These are phyloP conservation scores for Vespertilio murinus DNA, from an alignment of 2,797 vertebrate species.

Conservation along the genomic window DNA sequence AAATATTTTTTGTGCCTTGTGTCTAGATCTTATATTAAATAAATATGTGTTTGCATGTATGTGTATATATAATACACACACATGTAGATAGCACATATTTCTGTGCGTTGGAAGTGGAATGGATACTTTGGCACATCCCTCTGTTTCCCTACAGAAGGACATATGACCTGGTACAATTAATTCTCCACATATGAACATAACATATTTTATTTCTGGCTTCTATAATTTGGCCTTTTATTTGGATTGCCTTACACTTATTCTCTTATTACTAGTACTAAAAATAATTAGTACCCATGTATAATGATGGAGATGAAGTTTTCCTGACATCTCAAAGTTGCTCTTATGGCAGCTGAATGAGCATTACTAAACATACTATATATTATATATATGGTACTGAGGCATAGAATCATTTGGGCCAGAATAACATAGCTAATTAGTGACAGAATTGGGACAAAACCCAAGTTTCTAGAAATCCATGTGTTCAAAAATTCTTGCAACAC, in stretches of 20 bases:
- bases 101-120: not conserved
- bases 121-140: not conserved
- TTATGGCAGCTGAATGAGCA: not conserved
- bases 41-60: not conserved
- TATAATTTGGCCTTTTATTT: not conserved
- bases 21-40: not conserved
- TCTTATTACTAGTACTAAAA: slow-evolving; percentile 17
- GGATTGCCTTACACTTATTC: not conserved
- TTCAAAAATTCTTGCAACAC: not conserved
- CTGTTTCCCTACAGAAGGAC: not conserved
- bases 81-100: no score
- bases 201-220: not conserved
- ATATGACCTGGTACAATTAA: slow-evolving; percentile 21
- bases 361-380: not conserved
- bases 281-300: not conserved
- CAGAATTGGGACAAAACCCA: not conserved
- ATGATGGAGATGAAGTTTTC: slow-evolving; percentile 37
- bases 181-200: accelerated
- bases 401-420: not conserved
- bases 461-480: not conserved
- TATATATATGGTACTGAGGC: not conserved
- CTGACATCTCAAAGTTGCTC: not conserved
- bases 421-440: not conserved
- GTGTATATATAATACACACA: not conserved
- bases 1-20: not conserved